Base-by-base conservation (phyloP, 2,113 vertebrate genomes). In the Eonycteris spelaea region DNA sequence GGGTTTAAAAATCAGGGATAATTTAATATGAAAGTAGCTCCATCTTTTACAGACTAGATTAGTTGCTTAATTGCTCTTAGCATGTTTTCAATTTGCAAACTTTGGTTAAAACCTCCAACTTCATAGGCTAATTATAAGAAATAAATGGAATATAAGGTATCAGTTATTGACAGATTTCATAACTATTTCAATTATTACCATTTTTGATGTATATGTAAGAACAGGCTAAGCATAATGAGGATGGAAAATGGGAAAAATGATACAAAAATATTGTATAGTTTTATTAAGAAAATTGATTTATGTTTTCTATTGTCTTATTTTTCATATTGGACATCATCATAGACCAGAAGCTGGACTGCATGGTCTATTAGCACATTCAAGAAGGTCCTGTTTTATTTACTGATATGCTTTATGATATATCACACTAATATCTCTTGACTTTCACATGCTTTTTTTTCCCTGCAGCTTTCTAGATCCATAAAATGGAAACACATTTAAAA, bases 401-500 rank as follows among this genome's bases (percentile, higher is more conserved):
- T 71, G 83, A 8, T 22, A 57, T 38, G 0, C 22, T 4, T 70
- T 90, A 65, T 74, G 5, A 38, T 73, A 7, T 22, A 92, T 65
- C 51, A 12, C 51, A 95, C 33, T 96, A 93, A 95, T 53, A 45
- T 83, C 63, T 40, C 35, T 48, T 91, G 43, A 91, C 30, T 74
- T 59, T n/a, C 85, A n/a, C 86, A 78, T 83, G 4, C 1, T 30
- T 91, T 35, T 80, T 2, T 33, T 22, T n/a, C n/a, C 57, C 33
- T 75, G 35, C 77, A 57, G 4, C 22, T 86, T 89, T 93, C 24
- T n/a, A 89, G 6, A 6, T 5, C 43, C 78, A 15, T 80, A 82
- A 95, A 83, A 83, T 55, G 6, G 88, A 97, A 97, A 89, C 14
- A 45, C 12, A 38, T 55, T 91, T n/a, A 82, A 92, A 94, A 82